Conservation (phyloP, 1,140 invertebrate species). For the Sweltsa coloradensis region DNA sequence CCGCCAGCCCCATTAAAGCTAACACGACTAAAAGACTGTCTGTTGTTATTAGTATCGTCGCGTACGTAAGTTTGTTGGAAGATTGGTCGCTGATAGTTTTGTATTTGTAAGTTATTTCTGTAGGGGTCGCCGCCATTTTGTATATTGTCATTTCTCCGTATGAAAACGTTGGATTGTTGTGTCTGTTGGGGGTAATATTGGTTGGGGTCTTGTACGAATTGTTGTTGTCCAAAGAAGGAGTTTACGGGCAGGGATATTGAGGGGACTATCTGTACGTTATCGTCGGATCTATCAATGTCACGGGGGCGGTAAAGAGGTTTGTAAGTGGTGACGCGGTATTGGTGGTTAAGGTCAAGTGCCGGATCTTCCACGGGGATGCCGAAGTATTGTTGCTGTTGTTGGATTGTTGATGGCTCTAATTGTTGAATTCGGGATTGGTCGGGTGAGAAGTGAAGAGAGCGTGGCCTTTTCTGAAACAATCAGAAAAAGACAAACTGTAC, state of each 20-base stretch:
- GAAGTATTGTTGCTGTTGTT: slow-evolving; percentile 12
- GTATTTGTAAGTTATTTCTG: no score
- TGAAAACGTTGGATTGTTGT: no score
- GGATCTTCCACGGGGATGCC: neutral
- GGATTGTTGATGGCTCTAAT: slow-evolving; percentile 1
- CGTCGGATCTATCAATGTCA: neutral
- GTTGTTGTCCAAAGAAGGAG: neutral
- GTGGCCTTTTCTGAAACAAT: slow-evolving; percentile 22
- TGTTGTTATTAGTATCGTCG: neutral
- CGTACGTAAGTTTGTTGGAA: no score
- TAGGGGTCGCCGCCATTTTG: no score
- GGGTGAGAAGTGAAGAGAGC: slow-evolving; percentile 15
- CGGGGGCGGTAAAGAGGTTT: neutral
- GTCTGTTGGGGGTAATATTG: neutral
- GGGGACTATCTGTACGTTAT: neutral
- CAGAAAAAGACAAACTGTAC: slow-evolving; percentile 18
- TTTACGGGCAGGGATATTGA: neutral
- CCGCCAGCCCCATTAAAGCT: neutral
- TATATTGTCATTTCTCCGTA: no score
- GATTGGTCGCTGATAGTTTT: no score
- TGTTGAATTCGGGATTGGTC: slow-evolving; percentile 1
- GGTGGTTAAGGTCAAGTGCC: neutral
- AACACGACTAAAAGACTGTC: neutral
- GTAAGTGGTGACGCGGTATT: neutral
- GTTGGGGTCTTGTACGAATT: neutral